Base-by-base conservation (phyloP, 2,888 invertebrate species). In the Philhelius pedissequus region DNA sequence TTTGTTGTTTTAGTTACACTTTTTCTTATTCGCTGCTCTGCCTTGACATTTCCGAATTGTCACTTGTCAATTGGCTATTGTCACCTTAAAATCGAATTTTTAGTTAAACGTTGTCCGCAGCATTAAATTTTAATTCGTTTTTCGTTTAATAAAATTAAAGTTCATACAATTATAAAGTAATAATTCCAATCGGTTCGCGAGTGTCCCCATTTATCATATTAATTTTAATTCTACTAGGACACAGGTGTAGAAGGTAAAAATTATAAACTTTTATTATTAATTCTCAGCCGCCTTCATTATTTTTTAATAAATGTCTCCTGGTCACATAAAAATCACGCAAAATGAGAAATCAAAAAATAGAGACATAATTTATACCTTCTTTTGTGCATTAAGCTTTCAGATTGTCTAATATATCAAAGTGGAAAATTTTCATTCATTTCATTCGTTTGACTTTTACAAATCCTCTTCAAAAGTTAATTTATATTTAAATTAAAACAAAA, bases 401-500 rank as follows among this genome's bases (percentile, higher is more conserved):
- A 5, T 30, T 27, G 15, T 52, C 9, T 13, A 4, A 4, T 35
- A 22, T 35, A 32, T 8, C 32, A 56, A 56, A 35, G 56, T n/a
- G 22, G n/a, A 13, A 22, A 38, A 38, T 9, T 6, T 9, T 11
- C 43, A 30, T 40, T 58, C 13, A 6, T 32, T 15, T 11, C 15
- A 50, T 68, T 58, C 68, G 4, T 20, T 25, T 40, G 45, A 32
- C 73, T 32, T 43, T 15, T 15, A 6, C 40, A 20, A 74, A 56
- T 45, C 45, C 45, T 43, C 60, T 52, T 76, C 40, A 50, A 77
- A 45, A 77, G 69, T 70, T 60, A 69, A 76, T 76, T 60, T 69
- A 76, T 15, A 69, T 69, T 76, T 27, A 60, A 76, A 76, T 69
- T 60, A 50, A 50, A 60, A 69, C 54, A 15, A 25, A 25, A 48